phyloP scores from a whole-genome alignment of 2,797 vertebrate species.

The Macroramphosus scolopax region DNA sequence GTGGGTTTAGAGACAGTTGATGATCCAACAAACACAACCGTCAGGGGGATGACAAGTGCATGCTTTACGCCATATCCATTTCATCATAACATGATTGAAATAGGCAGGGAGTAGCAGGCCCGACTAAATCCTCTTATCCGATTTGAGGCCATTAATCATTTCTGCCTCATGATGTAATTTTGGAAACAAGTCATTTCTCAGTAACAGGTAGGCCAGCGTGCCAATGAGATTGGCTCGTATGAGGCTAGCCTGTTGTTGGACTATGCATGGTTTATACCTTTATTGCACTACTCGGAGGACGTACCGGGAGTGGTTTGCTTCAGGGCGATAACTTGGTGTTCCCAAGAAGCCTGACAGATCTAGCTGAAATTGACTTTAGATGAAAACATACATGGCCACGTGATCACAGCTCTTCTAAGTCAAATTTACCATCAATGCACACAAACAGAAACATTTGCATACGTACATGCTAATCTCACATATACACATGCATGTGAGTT shows the following conservation, averaged over 20 bases:
- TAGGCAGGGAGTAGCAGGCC: slow-evolving; percentile 54
- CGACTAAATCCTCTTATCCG: slow-evolving; percentile 69
- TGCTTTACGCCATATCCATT: slow-evolving; percentile 70
- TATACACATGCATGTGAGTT: background rate
- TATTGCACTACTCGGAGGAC: slow-evolving; percentile 47
- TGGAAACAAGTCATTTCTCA: slow-evolving; percentile 58
- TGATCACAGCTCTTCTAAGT: slow-evolving; percentile 6
- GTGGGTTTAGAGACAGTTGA: slow-evolving; percentile 33
- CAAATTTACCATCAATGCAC: slow-evolving; percentile 16
- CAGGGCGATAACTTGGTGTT: slow-evolving; percentile 18
- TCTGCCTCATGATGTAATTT: slow-evolving; percentile 67
- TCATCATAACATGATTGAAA: slow-evolving; percentile 71
- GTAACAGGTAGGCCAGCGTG: slow-evolving; percentile 56
- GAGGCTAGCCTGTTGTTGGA: slow-evolving; percentile 27
- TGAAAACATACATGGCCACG: slow-evolving; percentile 35
- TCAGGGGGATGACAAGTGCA: slow-evolving; percentile 45
- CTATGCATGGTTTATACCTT: slow-evolving; percentile 36
- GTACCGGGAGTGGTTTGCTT: slow-evolving; percentile 19
- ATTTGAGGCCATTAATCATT: slow-evolving; percentile 72
- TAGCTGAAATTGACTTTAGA: slow-evolving; percentile 13
- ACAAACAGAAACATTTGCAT: slow-evolving; percentile 2
- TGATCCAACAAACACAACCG: slow-evolving; percentile 34
- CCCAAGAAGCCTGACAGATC: slow-evolving; percentile 13
- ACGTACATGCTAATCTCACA: slow-evolving; percentile 7
- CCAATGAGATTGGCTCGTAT: slow-evolving; percentile 31